Conservation (phyloP, 2,797 vertebrate genomes). For the Balearica regulorum region DNA sequence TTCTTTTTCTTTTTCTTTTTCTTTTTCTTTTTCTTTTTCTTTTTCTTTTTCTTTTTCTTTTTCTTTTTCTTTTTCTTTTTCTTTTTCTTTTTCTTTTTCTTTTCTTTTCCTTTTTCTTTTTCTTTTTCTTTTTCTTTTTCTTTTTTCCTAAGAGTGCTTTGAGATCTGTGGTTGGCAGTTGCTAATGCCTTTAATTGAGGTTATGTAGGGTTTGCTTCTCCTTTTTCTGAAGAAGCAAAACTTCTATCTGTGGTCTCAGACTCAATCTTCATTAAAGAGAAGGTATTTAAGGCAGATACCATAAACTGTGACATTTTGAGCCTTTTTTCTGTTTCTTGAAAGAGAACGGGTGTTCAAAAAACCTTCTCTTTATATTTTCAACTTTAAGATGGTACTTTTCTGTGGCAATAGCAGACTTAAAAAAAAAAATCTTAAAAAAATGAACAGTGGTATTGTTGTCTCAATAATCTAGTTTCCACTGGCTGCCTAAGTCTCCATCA, state of each 20-base stretch:
- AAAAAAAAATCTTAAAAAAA: not conserved
- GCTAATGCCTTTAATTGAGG: not conserved
- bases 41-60: no score
- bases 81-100: no score
- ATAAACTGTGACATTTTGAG: not conserved
- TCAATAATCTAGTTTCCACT: not conserved
- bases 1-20: no score
- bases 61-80: no score
- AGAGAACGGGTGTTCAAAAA: not conserved
- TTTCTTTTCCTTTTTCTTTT: not conserved
- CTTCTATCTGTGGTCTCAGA: not conserved
- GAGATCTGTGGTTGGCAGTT: not conserved
- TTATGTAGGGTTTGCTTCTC: not conserved
- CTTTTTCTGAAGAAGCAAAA: not conserved
- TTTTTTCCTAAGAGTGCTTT: fast-evolving
- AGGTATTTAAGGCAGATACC: not conserved
- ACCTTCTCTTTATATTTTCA: not conserved
- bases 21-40: no score
- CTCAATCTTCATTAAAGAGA: not conserved
- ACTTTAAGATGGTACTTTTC: not conserved
- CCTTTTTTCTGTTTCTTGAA: not conserved
- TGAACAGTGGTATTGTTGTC: not conserved
- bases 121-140: not conserved
- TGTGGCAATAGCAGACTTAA: not conserved
- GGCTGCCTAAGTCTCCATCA: not conserved